Evolutionary conservation across 2,888 invertebrate genomes (phyloP), one percentile per base, ranked within the genome.

Genomic region (Acanthococcus lagerstroemiae): DNA sequence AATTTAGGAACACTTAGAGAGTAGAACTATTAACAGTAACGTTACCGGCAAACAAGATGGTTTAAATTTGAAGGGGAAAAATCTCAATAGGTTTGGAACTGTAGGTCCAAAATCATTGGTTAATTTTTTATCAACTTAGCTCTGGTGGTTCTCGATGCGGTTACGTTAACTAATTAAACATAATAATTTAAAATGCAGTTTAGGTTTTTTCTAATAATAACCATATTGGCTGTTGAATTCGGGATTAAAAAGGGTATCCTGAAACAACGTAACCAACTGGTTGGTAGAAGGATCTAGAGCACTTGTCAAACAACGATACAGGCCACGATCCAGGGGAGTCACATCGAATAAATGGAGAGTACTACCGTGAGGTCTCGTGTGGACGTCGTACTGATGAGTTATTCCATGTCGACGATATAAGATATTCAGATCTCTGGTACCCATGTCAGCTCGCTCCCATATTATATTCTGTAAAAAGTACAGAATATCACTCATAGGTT

Each of bases 401-500:
- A 70, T 66, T 19, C 72, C 72, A 45, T 68, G 70, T 1, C 70
- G 68, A 52, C 70, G 69, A 70, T 72, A 72, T 27, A 71, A 55
- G 22, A 69, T 67, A 58, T 72, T 71, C 26, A 72, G 67, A 56
- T 71, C 71, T 4, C 67, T 67, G n/a, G 68, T 69, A 7, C 73
- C 72, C 27, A 71, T 65, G 55, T 73, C 72, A 12, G 72, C 72
- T 48, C 72, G 69, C 61, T 73, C 73, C 73, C 73, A 73, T 9
- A 72, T 69, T 9, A 73, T 68, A 55, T 73, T 73, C 73, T 73
- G 69, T 1, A 71, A 71, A 17, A 48, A 6, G 30, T 22, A 30
- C n/a, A 15, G 15, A 45, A 1, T 30, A 30, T 30, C 7, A 12
- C 7, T 30, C 12, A 30, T 30, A 30, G 12, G 37, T 30, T 30